Evolutionary conservation across 92 coral and sea anemone species (phyloP), one percentile per base, ranked within the genome.

Genomic region (Zoanthus gigantus): DNA sequence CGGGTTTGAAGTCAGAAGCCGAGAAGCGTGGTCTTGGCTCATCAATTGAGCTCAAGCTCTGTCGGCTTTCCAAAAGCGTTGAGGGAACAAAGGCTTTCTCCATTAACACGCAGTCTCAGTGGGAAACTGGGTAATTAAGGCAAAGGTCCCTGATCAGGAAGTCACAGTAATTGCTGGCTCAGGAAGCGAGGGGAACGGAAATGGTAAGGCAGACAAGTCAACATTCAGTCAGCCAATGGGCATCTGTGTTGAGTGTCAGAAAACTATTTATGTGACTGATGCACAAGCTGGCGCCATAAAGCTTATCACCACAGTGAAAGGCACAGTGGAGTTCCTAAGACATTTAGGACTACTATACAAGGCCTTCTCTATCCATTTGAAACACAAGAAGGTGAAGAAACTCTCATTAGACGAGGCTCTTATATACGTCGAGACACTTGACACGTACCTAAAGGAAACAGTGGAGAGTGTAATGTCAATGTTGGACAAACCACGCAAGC

Each of bases 141-240:
- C 56, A 50, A 50, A 50, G 56, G 12, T 50, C 56, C 56, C 56
- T 7, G 23, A 31, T 23, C 8, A 63, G 16, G 8, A 17, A 63
- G 57, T 45, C 6, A 23, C 17, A 7, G 23, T 73, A 14, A 46
- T 6, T 42, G 76, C 50, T 75, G 69, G 69, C 7, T 13, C 89
- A 57, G 93, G 93, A 68, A 83, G 53, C 10, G 86, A 91, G 45
- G 94, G 87, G 60, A 91, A 88, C 88, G 77, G 82, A 48, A 84
- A 83, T 76, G 94, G 89, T 65, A 84, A 72, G 56, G 91, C 82
- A 23, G 87, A 83, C 46, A 57, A 63, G 12, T 89, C 94, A 68
- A 9, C 86, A 72, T 92, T 92, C 81, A 65, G 76, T 48, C 92
- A 92, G 88, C 94, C 94, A 47, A 85, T 89, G 90, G 94, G 94